Base-by-base conservation (phyloP, 2,888 invertebrate species). In the Plagiodera versicolora region DNA sequence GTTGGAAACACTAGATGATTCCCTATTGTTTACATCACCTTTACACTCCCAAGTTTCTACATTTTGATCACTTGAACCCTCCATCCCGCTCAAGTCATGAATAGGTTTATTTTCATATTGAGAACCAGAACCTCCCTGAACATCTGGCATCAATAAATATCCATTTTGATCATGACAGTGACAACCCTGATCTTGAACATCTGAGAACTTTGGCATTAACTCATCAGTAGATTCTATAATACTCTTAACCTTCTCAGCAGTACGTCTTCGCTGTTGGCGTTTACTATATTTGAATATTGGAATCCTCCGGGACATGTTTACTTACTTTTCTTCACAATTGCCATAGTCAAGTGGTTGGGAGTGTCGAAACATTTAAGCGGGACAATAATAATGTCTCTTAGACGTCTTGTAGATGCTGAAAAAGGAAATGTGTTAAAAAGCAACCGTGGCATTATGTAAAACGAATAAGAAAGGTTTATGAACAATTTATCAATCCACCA, bases 211-310 rank as follows among this genome's bases (percentile, higher is more conserved):
- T 18, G 45, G 45, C 45, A 45, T 11, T 45, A 17, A 45, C 45
- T 45, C 45, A 45, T 45, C 16, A 45, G 45, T 9, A 45, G 11
- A 45, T 45, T 45, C 45, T 45, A 45, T 16, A 45, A 45, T 45
- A 5, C 45, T 14, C 14, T 45, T 45, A 8, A 5, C 45, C 45
- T 45, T 45, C 11, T 45, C 45, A 45, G 45, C 45, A 45, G 45
- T 45, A 18, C 16, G 45, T 45, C 45, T 45, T 2, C 45, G 45
- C 45, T 45, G 45, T 45, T 45, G 45, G 45, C 45, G 18, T 45
- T 45, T 45, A 45, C 45, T 45, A 45, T 45, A 45, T 45, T 45
- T 14, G 16, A 45, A 45, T 45, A 45, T 45, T 45, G 45, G 17
- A 14, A 45, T 11, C 11, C 17, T 14, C 11, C 45, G 14, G 45